Percentiles rank a stretch among this genome's conserved stretches.
Conservation (phyloP, 2,888 invertebrate genomes). For the Macrophya alboannulata region DNA sequence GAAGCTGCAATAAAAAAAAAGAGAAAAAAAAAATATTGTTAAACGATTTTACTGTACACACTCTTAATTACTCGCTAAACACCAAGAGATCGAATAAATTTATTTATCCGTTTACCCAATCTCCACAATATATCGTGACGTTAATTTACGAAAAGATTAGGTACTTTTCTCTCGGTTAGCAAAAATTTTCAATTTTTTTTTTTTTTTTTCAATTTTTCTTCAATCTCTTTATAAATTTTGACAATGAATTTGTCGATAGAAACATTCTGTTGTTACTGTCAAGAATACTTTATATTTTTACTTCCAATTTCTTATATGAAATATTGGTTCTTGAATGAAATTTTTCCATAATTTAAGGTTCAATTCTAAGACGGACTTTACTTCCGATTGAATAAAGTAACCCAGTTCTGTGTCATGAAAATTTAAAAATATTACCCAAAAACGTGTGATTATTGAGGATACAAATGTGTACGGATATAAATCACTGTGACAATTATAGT, state of each 20-base stretch:
- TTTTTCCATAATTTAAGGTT: background rate
- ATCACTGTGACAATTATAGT: conserved; percentile 7
- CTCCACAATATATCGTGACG: background rate
- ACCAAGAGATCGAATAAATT: conserved; percentile 7
- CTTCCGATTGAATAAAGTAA: background rate
- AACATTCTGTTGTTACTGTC: background rate
- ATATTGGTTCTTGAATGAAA: background rate
- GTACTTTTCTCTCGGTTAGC: background rate
- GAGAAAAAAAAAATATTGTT: background rate
- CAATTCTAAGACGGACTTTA: background rate
- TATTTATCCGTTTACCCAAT: background rate
- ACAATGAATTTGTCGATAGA: background rate
- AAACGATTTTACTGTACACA: conserved; percentile 36
- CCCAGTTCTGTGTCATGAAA: background rate
- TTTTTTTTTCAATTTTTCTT: background rate
- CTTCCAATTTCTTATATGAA: background rate
- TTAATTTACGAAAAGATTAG: background rate
- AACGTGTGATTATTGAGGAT: background rate
- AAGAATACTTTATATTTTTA: background rate
- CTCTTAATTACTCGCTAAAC: background rate
- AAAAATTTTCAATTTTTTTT: background rate
- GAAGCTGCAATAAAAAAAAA: conserved; percentile 75
- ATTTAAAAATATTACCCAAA: background rate
- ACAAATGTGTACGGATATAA: background rate
- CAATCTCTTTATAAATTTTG: no score